Base-by-base conservation (phyloP, 2,888 invertebrate genomes). In the Eupsilia transversa region DNA sequence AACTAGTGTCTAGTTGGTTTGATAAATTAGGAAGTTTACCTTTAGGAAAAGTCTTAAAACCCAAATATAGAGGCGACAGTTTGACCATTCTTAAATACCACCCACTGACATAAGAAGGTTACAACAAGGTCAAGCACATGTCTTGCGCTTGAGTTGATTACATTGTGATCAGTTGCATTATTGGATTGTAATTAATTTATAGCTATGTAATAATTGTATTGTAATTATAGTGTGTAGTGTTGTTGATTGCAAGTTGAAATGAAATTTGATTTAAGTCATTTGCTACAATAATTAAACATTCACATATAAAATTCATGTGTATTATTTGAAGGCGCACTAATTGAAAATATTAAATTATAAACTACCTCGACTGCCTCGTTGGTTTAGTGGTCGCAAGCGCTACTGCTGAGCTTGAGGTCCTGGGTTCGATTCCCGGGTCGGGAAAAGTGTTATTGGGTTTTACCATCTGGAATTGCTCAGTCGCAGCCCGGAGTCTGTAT, bases 81-180 rank as follows among this genome's bases (percentile, higher is more conserved):
- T 27, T 17, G 33, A 41, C 0, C 1, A 33, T 33, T 52, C 30
- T 70, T 66, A 23, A 0, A 63, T n/a, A 52, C 56, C 49, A 52
- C 65, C 71, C 54, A 77, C 72, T 67, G 38, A 56, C 64, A n/a
- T 35, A 14, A 46, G 52, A 79, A 83, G 80, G 80, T 33, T 33
- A 63, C 6, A 56, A 7, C 61, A 79, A 67, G 70, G 84, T 38
- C 57, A 49, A 35, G 23, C 64, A 65, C 56, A 65, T 57, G 76
- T 54, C 71, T 23, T 61, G 70, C 64, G 72, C 72, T 63, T n/a
- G 65, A 78, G 56, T 78, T 77, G 71, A 82, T 83, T 68, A 77
- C 71, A 74, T 38, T 72, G 80, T 72, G 69, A 84, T 80, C 65
- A 76, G 56, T 49, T 72, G 72, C 77, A 49, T 61, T 81, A 81